Percentiles rank a stretch among this genome's conserved stretches.
These are phyloP conservation scores for Pelochelys cantorii DNA, from an alignment of 2,797 vertebrate genomes.

Conservation along the genomic window DNA sequence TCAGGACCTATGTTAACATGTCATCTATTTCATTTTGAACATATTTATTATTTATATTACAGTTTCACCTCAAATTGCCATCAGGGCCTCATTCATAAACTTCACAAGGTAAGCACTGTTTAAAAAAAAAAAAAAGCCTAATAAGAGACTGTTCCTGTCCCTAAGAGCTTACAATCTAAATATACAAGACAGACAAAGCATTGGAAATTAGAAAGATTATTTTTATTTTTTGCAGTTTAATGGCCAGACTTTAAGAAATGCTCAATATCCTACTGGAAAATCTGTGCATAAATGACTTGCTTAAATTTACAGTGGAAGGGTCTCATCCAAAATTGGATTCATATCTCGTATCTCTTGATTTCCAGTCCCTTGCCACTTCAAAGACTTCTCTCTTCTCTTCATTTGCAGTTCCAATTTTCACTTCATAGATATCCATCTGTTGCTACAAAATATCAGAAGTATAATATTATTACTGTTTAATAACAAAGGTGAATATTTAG, in stretches of 20 bases:
- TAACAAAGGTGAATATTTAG: neutral
- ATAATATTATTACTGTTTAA: neutral
- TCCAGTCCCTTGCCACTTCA: neutral
- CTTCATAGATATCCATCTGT: neutral
- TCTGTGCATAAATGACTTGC: neutral
- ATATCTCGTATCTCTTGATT: neutral
- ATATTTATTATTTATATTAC: neutral
- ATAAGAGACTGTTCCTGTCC: neutral
- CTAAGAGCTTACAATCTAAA: neutral
- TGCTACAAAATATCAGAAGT: neutral
- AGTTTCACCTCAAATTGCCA: neutral
- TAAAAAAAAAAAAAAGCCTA: neutral
- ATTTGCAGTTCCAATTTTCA: neutral
- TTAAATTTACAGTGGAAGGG: neutral
- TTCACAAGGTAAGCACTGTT: neutral
- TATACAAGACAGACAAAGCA: neutral
- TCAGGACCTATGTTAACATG: neutral
- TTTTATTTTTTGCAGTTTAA: neutral
- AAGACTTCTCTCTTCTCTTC: neutral
- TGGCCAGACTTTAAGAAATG: neutral
- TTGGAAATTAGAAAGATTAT: neutral
- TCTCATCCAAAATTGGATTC: neutral
- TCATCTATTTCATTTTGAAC: accelerated
- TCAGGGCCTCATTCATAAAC: neutral
- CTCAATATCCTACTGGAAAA: neutral